A percentile compares a stretch with the other conserved stretches of the same genome.
Evolutionary conservation across 2,888 invertebrate species (phyloP).

Genomic region (Lasius platythorax): DNA sequence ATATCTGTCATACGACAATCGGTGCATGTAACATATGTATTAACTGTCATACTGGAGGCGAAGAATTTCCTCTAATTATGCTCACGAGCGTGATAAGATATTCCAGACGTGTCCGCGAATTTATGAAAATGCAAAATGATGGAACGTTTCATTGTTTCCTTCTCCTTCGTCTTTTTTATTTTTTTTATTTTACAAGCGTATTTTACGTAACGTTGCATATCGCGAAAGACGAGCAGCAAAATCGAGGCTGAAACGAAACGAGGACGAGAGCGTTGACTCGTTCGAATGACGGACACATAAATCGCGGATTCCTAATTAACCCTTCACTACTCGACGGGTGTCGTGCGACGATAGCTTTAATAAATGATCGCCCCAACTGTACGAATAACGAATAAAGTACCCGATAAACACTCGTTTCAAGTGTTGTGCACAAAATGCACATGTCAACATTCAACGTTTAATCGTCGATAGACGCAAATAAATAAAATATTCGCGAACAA

Average conservation of each 20-base stretch:
- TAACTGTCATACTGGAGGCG: background rate
- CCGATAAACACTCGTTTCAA: background rate
- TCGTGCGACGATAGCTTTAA: constrained; percentile 10
- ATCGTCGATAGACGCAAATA: background rate
- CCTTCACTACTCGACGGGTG: constrained; percentile 4
- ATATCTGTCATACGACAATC: background rate
- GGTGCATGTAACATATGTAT: background rate
- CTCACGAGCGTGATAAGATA: background rate
- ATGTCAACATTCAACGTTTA: background rate
- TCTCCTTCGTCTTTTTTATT: background rate
- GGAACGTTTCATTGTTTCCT: background rate
- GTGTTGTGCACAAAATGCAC: background rate
- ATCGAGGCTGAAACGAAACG: constrained; percentile 26
- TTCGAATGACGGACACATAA: constrained; percentile 31
- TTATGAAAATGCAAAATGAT: constrained; percentile 11
- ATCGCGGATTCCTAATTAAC: constrained; percentile 45
- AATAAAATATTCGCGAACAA: background rate
- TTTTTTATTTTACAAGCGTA: background rate
- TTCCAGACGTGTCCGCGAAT: constrained; percentile 9
- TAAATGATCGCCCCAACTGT: constrained; percentile 20
- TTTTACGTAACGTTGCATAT: constrained; percentile 4
- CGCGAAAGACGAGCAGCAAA: background rate
- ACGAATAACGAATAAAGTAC: background rate
- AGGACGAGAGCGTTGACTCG: constrained; percentile 49
- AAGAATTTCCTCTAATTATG: background rate